phyloP scores from a whole-genome alignment of 2,797 vertebrate genomes.

The Peromyscus attwateri region DNA sequence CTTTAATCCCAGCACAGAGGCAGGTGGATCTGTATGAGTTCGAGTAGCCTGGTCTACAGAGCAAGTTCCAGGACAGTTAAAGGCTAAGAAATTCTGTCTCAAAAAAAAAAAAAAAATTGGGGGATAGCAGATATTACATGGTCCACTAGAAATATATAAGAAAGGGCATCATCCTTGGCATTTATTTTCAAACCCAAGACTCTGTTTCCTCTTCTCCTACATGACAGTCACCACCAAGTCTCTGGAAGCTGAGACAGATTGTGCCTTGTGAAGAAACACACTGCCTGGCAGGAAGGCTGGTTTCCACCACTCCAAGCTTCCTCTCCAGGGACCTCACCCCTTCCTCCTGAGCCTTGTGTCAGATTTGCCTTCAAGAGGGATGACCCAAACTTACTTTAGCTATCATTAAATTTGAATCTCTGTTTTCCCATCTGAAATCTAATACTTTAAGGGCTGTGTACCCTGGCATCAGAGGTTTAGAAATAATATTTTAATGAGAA shows the following conservation, averaged over 20 bases:
- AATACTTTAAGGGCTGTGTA: neutral
- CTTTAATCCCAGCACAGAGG: neutral
- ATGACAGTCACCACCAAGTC: neutral
- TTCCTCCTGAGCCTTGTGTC: neutral
- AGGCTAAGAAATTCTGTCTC: neutral
- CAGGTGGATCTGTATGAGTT: neutral
- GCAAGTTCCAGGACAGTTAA: neutral
- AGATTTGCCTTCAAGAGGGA: neutral
- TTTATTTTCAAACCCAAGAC: neutral
- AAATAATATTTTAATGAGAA: slow-evolving; percentile 61
- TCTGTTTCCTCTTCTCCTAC: neutral
- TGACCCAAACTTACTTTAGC: slow-evolving; percentile 31
- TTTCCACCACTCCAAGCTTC: neutral
- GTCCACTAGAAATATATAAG: neutral
- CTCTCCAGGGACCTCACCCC: neutral
- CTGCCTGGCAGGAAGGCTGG: neutral
- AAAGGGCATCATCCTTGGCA: neutral
- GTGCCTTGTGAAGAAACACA: neutral
- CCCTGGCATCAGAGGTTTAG: neutral
- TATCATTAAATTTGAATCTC: slow-evolving; percentile 44
- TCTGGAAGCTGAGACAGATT: neutral
- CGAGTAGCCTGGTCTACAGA: neutral
- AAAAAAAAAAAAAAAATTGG: neutral
- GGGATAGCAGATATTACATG: neutral
- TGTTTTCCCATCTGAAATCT: slow-evolving; percentile 58